Percentiles rank a stretch among this genome's conserved stretches.
Evolutionary conservation across 2,797 vertebrate species (phyloP).

Genomic region (Eospalax fontanierii): DNA sequence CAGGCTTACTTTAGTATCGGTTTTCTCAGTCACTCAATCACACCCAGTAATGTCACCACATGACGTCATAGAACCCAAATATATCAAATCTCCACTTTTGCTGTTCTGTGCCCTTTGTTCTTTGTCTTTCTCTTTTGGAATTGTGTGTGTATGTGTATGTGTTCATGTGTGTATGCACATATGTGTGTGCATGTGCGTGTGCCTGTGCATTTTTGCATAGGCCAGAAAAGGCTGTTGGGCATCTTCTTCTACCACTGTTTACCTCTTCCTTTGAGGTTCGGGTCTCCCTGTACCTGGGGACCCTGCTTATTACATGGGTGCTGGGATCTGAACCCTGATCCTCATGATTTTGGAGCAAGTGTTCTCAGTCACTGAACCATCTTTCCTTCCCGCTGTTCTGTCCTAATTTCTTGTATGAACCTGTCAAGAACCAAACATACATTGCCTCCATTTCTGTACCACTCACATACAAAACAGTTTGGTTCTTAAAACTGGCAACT

Average conservation of each 20-base stretch:
- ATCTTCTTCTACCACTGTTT: neutral
- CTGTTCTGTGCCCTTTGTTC: neutral
- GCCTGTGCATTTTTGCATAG: neutral
- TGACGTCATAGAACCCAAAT: neutral
- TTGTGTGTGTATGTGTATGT: neutral
- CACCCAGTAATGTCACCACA: neutral
- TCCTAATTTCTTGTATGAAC: neutral
- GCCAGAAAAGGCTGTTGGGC: neutral
- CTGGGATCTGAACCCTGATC: neutral
- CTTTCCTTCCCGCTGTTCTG: neutral
- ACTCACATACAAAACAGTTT: neutral
- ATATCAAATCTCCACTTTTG: slow-evolving; percentile 26
- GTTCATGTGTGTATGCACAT: neutral
- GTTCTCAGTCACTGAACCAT: neutral
- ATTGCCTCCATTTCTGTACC: slow-evolving; percentile 19
- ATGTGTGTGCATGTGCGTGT: too few relatives aligned
- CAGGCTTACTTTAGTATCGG: neutral
- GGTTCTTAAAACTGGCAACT: neutral
- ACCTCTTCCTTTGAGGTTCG: neutral
- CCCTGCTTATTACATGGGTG: neutral
- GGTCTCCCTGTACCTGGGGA: neutral
- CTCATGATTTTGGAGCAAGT: neutral
- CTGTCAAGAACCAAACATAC: neutral
- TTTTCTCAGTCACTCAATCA: neutral
- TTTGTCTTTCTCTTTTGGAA: neutral